These are phyloP conservation scores for Myotis daubentonii DNA, from an alignment of 2,797 vertebrate species.

Conservation along the genomic window DNA sequence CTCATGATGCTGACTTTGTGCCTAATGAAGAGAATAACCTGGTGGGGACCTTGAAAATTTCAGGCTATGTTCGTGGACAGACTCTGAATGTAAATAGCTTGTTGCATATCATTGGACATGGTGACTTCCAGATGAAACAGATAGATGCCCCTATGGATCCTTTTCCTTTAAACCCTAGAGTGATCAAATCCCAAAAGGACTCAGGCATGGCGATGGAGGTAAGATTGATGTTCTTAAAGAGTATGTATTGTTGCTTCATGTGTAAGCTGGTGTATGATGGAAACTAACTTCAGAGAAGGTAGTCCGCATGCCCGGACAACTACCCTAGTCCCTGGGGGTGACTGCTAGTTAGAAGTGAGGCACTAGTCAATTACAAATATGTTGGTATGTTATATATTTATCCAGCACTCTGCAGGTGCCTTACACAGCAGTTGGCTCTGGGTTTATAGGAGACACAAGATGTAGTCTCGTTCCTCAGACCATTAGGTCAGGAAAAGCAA, in stretches of 20 bases:
- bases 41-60: conserved; percentile 93
- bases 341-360: neutral
- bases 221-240: conserved; percentile 54
- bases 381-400: neutral
- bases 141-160: conserved; percentile 93
- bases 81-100: conserved; percentile 91
- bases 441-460: neutral
- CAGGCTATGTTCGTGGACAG: conserved; percentile 93
- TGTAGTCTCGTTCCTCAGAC: neutral
- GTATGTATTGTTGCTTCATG: neutral
- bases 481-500: neutral
- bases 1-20: conserved; percentile 88
- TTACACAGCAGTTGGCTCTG: neutral
- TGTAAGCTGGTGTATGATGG: neutral
- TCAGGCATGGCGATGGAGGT: conserved; percentile 89
- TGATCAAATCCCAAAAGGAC: conserved; percentile 83
- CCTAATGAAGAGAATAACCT: conserved; percentile 82
- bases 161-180: conserved; percentile 86
- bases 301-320: neutral
- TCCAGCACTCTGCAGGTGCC: neutral
- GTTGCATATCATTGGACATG: conserved; percentile 94
- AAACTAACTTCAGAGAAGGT: conserved; percentile 29
- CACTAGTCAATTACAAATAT: neutral
- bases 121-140: conserved; percentile 96
- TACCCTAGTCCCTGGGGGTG: neutral